Evolutionary conservation across 2,888 invertebrate genomes (phyloP), one percentile per base, ranked within the genome.

Genomic region (Acanthosoma haemorrhoidale): DNA sequence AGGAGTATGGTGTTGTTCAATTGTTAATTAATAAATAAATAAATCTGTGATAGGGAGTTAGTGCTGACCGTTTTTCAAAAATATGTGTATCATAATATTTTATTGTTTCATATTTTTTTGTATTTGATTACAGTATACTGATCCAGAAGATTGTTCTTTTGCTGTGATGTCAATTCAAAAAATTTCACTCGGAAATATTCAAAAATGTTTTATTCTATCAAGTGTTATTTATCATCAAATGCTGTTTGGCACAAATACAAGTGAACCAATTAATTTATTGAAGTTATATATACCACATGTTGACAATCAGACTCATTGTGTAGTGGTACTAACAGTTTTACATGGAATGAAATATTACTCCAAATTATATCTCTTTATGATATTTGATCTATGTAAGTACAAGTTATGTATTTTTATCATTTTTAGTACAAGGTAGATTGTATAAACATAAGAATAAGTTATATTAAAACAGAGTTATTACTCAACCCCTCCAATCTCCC

Each of bases 141-240:
- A 51, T 51, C 21, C 51, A 5, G 51, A 51, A 51, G 51, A 51
- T 6, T 51, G 51, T 51, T 51, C 51, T 5, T 25, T 51, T 51
- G 13, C 51, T 51, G 21, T 51, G 21, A 51, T 51, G 13, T 61
- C 61, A 11, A 4, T 61, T 3, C 34, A 61, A 18, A 61, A 16
- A 32, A 61, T 61, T 13, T 11, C 16, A 11, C 32, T 61, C n/a
- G 21, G 21, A 34, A 21, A 34, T 18, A 61, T 36, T 18, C 18
- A 61, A 38, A 61, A 34, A 61, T 61, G 61, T 61, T 21, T 61
- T 11, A 32, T 34, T 36, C 61, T 61, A 13, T 61, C 61, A 34
- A 36, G 34, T 61, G 38, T 61, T 38, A 25, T 61, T 21, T 5
- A 36, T 38, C 36, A 61, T 61, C 32, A 34, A 21, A 34, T 61